These are phyloP conservation scores for Harpalus rufipes DNA, from an alignment of 2,888 invertebrate species.

Conservation along the genomic window DNA sequence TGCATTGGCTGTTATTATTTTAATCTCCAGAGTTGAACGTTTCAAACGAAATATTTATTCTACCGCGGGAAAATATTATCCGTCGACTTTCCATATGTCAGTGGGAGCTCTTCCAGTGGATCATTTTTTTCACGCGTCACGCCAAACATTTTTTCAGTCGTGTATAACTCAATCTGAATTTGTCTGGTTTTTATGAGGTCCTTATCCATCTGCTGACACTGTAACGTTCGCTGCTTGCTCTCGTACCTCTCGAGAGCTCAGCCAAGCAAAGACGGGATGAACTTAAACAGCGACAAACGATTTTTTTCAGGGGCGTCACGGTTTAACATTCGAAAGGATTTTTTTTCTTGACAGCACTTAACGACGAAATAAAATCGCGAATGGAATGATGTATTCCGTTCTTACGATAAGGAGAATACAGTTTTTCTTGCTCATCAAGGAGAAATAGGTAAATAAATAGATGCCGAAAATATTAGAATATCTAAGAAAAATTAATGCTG, in stretches of 20 bases:
- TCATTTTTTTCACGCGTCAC: constrained; percentile 52
- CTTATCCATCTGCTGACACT: constrained; percentile 66
- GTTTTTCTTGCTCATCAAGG: not conserved
- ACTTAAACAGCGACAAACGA: constrained; percentile 17
- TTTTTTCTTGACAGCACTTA: constrained; percentile 24
- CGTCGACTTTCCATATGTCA: constrained; percentile 40
- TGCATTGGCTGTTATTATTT: constrained; percentile 28
- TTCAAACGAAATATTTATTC: constrained; percentile 46
- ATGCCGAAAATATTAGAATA: too few relatives aligned
- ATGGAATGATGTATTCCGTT: not conserved
- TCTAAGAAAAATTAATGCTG: too few relatives aligned
- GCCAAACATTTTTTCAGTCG: constrained; percentile 59
- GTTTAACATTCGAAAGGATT: constrained; percentile 16
- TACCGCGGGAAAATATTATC: constrained; percentile 30
- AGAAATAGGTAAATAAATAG: too few relatives aligned
- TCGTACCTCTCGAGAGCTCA: constrained; percentile 34
- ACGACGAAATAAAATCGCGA: constrained; percentile 11
- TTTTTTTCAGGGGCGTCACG: constrained; percentile 26
- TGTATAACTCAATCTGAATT: constrained; percentile 66
- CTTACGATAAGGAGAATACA: not conserved
- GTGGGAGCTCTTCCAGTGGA: constrained; percentile 39
- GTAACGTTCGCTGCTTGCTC: constrained; percentile 30
- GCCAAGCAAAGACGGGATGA: constrained; percentile 20
- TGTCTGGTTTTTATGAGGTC: constrained; percentile 65
- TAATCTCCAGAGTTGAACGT: constrained; percentile 26